Base-by-base conservation (phyloP, 2,797 vertebrate species). In the Valencia hispanica region DNA sequence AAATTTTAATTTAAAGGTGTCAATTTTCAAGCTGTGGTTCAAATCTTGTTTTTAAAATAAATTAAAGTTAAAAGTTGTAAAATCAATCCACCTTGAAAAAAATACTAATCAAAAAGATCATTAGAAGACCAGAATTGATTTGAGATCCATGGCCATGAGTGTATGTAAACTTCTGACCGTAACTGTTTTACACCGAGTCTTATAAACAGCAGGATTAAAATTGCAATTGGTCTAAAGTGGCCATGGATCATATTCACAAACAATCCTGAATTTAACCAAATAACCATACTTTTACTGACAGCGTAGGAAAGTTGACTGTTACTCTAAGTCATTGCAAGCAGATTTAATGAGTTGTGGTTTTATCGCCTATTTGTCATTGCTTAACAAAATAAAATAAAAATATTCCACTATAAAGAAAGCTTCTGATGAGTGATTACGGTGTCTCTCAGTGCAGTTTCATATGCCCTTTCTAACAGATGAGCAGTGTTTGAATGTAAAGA, bases 191-290 rank as follows among this genome's bases (percentile, higher is more conserved):
- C 1, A 45, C 43, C 43, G 10, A 45, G 43, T 45, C 43, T 11
- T 45, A 45, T 45, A 45, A 45, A 11, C 43, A 45, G 10, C 12
- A 45, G 43, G 43, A 14, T 14, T 45, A 11, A 45, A 45, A 12
- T 45, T 45, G 12, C 12, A 11, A 11, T 45, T 45, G 43, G 43
- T 14, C 43, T 45, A 45, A 45, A 70, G 41, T n/a, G 41, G 2
- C 0, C 51, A 72, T 5, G 14, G 4, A 68, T 50, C 20, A 27
- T 39, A 43, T 51, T 70, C 8, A 55, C 39, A 11, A 36, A 36
- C 14, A 68, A 73, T 72, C 70, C 7, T 27, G 34, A 48, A 5
- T 73, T 75, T 47, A 43, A 73, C 47, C 5, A 57, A 73, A 71
- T 70, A 3, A n/a, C n/a, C n/a, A n/a, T n/a, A n/a, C n/a, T 27